These are phyloP conservation scores for Crotalus helleri DNA, from an alignment of 2,113 vertebrate species.

Conservation along the genomic window DNA sequence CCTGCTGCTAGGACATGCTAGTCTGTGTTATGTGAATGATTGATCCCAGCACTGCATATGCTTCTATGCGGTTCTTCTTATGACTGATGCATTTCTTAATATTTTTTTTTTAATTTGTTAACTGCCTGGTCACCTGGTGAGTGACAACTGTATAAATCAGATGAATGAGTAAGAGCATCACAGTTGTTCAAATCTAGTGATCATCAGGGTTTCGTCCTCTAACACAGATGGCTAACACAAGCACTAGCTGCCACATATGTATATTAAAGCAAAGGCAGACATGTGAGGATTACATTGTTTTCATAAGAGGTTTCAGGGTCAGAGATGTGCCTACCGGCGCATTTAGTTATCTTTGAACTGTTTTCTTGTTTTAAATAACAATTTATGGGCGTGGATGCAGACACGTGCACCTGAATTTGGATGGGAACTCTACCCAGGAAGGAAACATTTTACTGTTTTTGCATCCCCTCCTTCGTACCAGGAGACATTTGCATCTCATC, in stretches of 20 bases:
- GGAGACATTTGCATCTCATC: not conserved
- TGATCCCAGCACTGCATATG: not conserved
- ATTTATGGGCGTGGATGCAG: not conserved
- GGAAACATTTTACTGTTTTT: not conserved
- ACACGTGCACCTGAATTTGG: not conserved
- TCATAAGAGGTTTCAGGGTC: not conserved
- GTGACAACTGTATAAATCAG: not conserved
- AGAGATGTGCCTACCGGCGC: not conserved
- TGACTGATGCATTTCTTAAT: not conserved
- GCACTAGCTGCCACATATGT: no score
- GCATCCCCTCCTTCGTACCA: not conserved
- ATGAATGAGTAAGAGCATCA: not conserved
- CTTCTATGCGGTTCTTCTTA: not conserved
- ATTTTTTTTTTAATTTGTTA: not conserved
- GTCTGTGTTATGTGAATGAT: not conserved
- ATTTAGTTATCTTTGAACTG: not conserved
- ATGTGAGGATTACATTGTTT: not conserved
- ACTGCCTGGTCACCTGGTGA: not conserved
- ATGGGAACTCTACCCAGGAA: not conserved
- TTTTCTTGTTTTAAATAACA: not conserved
- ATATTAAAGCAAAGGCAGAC: not conserved
- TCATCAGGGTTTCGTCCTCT: not conserved
- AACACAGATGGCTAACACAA: not conserved
- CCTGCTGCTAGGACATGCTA: not conserved
- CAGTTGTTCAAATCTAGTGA: not conserved